Base-by-base conservation (phyloP, 1,140 invertebrate species). In the Cataglyphis hispanica region DNA sequence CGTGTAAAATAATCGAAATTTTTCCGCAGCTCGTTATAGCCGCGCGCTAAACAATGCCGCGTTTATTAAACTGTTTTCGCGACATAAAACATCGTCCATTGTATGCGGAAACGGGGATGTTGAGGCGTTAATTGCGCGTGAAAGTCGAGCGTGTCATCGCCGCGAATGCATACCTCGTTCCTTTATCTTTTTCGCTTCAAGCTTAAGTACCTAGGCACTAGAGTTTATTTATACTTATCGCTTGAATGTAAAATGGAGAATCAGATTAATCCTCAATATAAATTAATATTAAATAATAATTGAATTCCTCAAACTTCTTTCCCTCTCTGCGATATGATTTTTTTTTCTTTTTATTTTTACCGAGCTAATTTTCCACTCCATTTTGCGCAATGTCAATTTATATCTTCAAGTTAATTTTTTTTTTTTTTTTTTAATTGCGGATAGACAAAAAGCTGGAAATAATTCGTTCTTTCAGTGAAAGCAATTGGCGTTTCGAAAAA, bases 51-150 rank as follows among this genome's bases (percentile, higher is more conserved):
- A 83, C 78, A 83, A 83, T 83, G 37, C 78, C 37, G 37, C 78
- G 78, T 83, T 83, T 86, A 89, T 90, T 89, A 87, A 87, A 85
- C 86, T 81, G 84, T 63, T 50, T 40, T 25, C 58, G 60, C 75
- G 76, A 84, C 89, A 72, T 72, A 56, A 76, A 89, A 84, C 87
- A 46, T 31, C 58, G 53, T 43, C 78, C 50, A 69, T 86, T 74
- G 78, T 83, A 19, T 43, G 11, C 19, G 0, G 37, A 11, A 16
- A 46, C n/a, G 16, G n/a, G 37, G 25, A 56, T 19, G n/a, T 69
- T 83, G 31, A 83, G 74, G 60, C 78, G 67, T 83, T 83, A 83
- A 83, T 74, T 83, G 67, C 78, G 40, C 53, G 10, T 22, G 78
- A 72, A 72, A 83, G 67, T 72, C 67, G 37, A 81, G 25, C 53